Evolutionary conservation across 2,888 invertebrate species (phyloP), one percentile per base, ranked within the genome.

Genomic region (Pammene aurita): DNA sequence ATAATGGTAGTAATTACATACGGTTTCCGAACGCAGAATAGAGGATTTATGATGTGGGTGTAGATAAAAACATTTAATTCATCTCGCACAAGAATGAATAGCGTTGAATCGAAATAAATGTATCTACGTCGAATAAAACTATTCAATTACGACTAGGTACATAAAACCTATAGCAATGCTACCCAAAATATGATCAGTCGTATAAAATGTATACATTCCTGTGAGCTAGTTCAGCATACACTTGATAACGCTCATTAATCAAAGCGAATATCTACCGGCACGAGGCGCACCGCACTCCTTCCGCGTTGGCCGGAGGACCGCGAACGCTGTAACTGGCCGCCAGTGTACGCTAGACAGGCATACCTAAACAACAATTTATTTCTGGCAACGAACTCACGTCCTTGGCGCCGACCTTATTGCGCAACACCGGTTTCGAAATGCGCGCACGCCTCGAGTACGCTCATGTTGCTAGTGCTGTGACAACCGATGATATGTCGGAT

Each of bases 351-450:
- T 90, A 90, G 88, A 89, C 88, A 87, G 86, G 87, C 87, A 86
- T 86, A 58, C 48, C 69, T 69, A 88, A 89, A 88, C 89, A 89
- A 83, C 85, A 82, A 87, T 86, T 87, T 90, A 89, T 89, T 90
- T 90, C 92, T 91, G 90, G 89, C 91, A 90, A 87, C 89, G 89
- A 89, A 89, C 89, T 86, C 85, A 84, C 89, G 92, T 92, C 92
- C 92, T 92, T 92, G 91, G 83, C 84, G 87, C 74, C 89, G 91
- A 89, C 92, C 91, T 92, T 92, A 91, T 91, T 92, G 87, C 91
- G 89, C 91, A 91, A 92, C 88, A 89, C 89, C 88, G 86, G 89
- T 91, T 91, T 91, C 78, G 84, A 86, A 86, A 89, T 84, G 84
- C 85, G 85, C 85, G 81, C 84, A 56, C 66, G 70, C 56, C 60